phyloP scores from a whole-genome alignment of 2,888 invertebrate species.

The Listrodromus nycthemerus region DNA sequence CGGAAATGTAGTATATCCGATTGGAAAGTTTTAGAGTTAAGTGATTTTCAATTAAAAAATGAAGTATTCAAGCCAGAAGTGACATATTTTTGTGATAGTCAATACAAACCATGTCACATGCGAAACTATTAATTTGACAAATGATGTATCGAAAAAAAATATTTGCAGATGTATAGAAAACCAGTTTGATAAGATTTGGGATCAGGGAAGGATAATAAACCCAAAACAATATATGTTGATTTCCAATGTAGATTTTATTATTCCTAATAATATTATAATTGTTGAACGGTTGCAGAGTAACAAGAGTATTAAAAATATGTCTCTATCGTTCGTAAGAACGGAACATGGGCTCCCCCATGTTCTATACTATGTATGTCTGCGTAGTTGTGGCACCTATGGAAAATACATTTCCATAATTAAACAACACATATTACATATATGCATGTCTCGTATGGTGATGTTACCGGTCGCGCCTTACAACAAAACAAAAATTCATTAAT shows the following conservation, averaged over 20 bases:
- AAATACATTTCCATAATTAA: slow-evolving; percentile 51
- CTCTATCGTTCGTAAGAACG: slow-evolving; percentile 65
- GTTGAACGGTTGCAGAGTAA: slow-evolving; percentile 66
- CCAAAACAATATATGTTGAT: slow-evolving; percentile 38
- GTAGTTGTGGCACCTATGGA: slow-evolving; percentile 62
- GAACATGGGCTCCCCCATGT: slow-evolving; percentile 51
- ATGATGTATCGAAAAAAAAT: background rate
- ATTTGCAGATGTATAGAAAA: background rate
- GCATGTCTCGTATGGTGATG: slow-evolving; percentile 48
- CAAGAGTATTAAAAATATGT: slow-evolving; percentile 72
- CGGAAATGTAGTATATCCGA: too few species aligned
- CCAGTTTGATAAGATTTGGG: background rate
- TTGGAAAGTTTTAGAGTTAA: too few species aligned
- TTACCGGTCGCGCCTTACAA: slow-evolving; percentile 46
- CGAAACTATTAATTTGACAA: background rate
- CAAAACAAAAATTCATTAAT: slow-evolving; percentile 23
- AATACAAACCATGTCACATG: background rate
- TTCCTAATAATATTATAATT: slow-evolving; percentile 58
- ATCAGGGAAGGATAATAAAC: background rate
- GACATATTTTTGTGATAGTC: background rate
- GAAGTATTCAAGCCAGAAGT: too few species aligned
- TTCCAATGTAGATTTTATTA: slow-evolving; percentile 62
- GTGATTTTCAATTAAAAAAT: too few species aligned
- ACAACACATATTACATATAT: slow-evolving; percentile 51
- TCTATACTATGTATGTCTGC: slow-evolving; percentile 51